Base-by-base conservation (phyloP, 2,888 invertebrate genomes). In the Halictus quadricinctus region DNA sequence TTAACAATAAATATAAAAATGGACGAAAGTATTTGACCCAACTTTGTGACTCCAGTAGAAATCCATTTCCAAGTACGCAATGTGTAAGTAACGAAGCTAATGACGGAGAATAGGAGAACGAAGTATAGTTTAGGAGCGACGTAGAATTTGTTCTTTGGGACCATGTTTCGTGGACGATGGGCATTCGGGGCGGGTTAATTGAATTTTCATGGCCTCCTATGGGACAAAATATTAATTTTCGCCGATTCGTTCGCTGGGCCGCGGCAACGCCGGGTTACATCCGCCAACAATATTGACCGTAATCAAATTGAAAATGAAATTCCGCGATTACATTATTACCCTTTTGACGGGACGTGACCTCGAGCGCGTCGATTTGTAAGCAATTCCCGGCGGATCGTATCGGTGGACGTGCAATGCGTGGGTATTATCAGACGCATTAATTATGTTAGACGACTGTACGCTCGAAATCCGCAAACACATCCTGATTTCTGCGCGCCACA, bases 401-500 rank as follows among this genome's bases (percentile, higher is more conserved):
- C 73, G 72, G 73, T 69, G 74, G 50, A 72, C 66, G 77, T 77
- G 70, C 83, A 69, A 77, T 58, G 48, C 76, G 69, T 46, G 36
- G 79, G 36, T 79, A 80, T 81, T 81, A 80, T 83, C 88, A 85
- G 83, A 78, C 83, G 80, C 86, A 84, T 86, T 88, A 88, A 88
- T 88, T 88, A 88, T 81, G 88, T 88, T 84, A 84, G 85, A 88
- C 81, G 78, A 80, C 82, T 74, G 77, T 79, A 82, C 81, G 79
- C 79, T 85, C 82, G 81, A 81, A 83, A 88, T 88, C 86, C 83
- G 86, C 86, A 86, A 81, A 76, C 88, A 81, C 82, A 88, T 88
- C 86, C 86, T 84, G 86, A 88, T 88, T 88, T 87, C 86, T 86
- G 80, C 66, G 69, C 80, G 75, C 86, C 81, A 76, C 88, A 86